Evolutionary conservation across 2,888 invertebrate species (phyloP), one percentile per base, ranked within the genome.

Genomic region (Drosophila nigritarsus): DNA sequence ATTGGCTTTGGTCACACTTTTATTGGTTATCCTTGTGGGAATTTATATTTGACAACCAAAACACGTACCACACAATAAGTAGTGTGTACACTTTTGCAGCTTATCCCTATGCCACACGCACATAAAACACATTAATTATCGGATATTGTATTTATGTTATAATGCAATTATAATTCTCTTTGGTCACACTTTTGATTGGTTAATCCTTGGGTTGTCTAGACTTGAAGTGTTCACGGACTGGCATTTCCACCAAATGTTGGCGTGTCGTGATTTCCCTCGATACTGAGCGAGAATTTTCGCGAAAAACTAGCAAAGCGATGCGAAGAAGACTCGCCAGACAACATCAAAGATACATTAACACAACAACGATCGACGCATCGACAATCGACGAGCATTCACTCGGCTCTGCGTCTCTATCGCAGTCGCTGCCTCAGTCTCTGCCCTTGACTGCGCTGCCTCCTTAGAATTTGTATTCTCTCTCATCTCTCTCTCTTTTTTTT

Each of bases 181-280:
- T 45, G 45, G 71, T 75, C 78, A 73, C 87, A 89, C 87, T 83
- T 65, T 58, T 50, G 45, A 51, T 45, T 24, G 45, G 36, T 42
- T 65, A 84, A 87, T 87, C 88, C 90, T 89, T 79, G 66, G 73
- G 75, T 61, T 50, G 29, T 58, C 54, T 64, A 50, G 38, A 24
- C 30, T 53, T 54, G 71, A 72, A 71, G 77, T 81, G 78, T 65
- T 56, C 68, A 45, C 75, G 76, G 73, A 78, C 78, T 82, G 73
- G 75, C 80, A 78, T 80, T 82, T 78, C 87, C 81, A 76, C 66
- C 80, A 81, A 90, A 54, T 55, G 88, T 81, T 89, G 68, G 64
- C 85, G 89, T 83, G 82, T 77, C 85, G 87, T 90, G 85, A 89
- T 82, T 87, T 90, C 76, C 80, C 80, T 80, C 82, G 79, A 76